A percentile compares a stretch with the other conserved stretches of the same genome.
phyloP scores from a whole-genome alignment of 2,888 invertebrate species.

The Dynastes grantii region DNA sequence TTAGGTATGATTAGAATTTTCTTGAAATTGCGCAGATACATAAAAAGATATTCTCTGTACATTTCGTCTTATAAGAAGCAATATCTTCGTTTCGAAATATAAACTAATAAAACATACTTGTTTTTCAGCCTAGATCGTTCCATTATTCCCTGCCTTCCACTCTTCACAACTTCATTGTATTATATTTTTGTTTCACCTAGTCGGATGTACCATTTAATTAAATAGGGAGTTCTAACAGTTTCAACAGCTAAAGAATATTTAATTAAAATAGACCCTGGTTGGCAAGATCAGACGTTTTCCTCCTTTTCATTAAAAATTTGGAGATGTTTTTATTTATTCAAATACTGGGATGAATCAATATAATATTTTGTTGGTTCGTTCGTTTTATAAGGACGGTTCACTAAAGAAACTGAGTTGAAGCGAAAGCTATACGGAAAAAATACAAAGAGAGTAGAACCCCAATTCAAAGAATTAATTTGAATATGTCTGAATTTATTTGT shows the following conservation, averaged over 20 bases:
- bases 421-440: background rate
- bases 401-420: background rate
- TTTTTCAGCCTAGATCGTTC: too few species aligned
- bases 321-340: conserved; percentile 34
- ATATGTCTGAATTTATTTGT: conserved; percentile 44
- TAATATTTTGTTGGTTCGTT: conserved; percentile 18
- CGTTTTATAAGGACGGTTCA: background rate
- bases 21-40: too few species aligned
- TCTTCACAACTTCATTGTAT: background rate
- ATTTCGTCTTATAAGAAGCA: too few species aligned
- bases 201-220: conserved; percentile 8
- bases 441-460: background rate
- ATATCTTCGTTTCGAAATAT: too few species aligned
- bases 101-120: too few species aligned
- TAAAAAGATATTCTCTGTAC: too few species aligned
- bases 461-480: conserved; percentile 41
- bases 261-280: conserved; percentile 21
- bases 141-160: too few species aligned
- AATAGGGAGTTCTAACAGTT: background rate
- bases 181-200: background rate
- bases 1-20: too few species aligned
- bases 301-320: conserved; percentile 44
- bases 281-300: background rate
- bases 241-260: conserved; percentile 4
- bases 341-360: conserved; percentile 39